A percentile compares a stretch with the other conserved stretches of the same genome.
These are phyloP conservation scores for Aptenodytes forsteri DNA, from an alignment of 2,113 vertebrate genomes.

Conservation along the genomic window DNA sequence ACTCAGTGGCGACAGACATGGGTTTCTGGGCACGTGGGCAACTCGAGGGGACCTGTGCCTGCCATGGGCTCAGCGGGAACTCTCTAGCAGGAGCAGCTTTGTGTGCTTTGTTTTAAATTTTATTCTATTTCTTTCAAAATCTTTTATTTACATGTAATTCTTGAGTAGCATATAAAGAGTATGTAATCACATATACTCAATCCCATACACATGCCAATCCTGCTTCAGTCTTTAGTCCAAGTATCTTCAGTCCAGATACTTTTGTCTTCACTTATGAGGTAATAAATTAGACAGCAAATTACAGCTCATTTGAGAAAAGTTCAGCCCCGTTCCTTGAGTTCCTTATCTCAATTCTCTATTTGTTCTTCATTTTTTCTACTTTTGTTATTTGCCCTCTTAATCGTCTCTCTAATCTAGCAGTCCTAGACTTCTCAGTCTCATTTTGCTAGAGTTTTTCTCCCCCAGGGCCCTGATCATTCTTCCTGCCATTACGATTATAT, in stretches of 20 bases:
- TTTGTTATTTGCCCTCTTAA: background rate
- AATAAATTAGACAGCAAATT: background rate
- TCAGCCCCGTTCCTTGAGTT: background rate
- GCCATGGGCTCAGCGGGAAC: background rate
- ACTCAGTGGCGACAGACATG: rapidly evolving
- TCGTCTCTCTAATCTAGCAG: background rate
- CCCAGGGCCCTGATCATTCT: background rate
- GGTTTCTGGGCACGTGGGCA: background rate
- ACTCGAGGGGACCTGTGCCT: background rate
- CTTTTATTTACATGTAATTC: background rate
- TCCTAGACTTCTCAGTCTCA: background rate
- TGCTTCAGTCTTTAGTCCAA: background rate
- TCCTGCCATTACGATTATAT: background rate
- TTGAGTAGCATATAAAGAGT: background rate
- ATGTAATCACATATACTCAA: background rate
- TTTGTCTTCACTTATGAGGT: background rate
- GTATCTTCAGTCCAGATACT: background rate
- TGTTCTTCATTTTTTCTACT: background rate
- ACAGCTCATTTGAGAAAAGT: background rate
- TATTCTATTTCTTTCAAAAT: background rate
- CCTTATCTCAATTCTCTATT: background rate
- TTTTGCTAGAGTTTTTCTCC: background rate
- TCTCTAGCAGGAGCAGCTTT: background rate
- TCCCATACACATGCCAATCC: background rate
- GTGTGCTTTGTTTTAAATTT: background rate